These are phyloP conservation scores for Sebastes melanostomus DNA, from an alignment of 2,797 vertebrate genomes.

Conservation along the genomic window DNA sequence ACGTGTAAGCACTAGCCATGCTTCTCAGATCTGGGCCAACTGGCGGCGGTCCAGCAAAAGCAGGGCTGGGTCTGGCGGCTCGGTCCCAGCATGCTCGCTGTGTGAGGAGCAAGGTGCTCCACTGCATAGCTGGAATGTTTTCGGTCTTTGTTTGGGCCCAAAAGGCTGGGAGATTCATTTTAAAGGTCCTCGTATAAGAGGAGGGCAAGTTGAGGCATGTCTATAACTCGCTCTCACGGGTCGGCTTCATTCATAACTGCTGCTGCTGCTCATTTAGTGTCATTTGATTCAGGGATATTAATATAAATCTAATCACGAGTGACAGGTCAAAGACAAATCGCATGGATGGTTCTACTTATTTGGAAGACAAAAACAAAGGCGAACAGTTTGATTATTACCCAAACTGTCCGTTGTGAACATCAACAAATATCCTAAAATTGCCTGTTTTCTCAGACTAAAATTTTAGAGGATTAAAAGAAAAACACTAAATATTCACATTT, in stretches of 20 bases:
- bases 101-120: constrained; percentile 68
- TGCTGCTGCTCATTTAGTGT: background rate
- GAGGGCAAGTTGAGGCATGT: constrained; percentile 67
- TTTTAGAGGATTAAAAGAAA: no score
- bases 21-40: constrained; percentile 55
- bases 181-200: constrained; percentile 43
- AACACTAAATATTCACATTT: no score
- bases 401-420: background rate
- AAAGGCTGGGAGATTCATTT: constrained; percentile 52
- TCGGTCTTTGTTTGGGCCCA: constrained; percentile 60
- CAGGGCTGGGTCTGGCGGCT: constrained; percentile 56
- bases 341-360: background rate
- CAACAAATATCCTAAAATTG: background rate
- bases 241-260: background rate
- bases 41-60: constrained; percentile 67
- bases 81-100: constrained; percentile 65
- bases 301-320: background rate
- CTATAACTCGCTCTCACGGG: constrained; percentile 25
- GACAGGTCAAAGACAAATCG: background rate
- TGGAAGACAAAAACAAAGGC: background rate
- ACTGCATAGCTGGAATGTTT: constrained; percentile 80
- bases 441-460: background rate
- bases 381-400: background rate
- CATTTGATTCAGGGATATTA: background rate
- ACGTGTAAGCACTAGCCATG: constrained; percentile 65